Percentiles rank a stretch among this genome's conserved stretches.
Conservation (phyloP, 2,888 invertebrate genomes). For the Pterostichus niger region DNA sequence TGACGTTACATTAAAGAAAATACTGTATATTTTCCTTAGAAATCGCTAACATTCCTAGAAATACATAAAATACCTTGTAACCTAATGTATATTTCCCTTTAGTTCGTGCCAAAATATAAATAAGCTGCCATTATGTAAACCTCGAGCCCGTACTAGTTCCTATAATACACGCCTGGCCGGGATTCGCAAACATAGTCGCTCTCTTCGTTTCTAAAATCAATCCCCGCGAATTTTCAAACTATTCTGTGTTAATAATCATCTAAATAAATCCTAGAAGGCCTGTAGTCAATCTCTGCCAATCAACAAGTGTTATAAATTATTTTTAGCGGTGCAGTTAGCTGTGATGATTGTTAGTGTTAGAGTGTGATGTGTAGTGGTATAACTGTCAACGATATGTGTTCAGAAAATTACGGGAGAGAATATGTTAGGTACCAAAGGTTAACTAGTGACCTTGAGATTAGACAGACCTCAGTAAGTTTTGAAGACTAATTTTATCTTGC, state of each 20-base stretch:
- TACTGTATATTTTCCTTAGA: too few species aligned
- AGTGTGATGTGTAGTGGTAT: slow-evolving; percentile 24
- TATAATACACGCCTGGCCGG: background rate
- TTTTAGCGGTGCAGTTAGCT: background rate
- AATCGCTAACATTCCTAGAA: too few species aligned
- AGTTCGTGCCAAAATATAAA: slow-evolving; percentile 63
- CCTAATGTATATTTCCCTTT: slow-evolving; percentile 37
- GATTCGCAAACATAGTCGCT: background rate
- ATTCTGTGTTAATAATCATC: too few species aligned
- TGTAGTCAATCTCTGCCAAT: background rate
- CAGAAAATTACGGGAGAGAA: slow-evolving; percentile 82
- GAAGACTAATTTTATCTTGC: slow-evolving; percentile 11
- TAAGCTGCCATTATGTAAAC: slow-evolving; percentile 71
- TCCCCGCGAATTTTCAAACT: too few species aligned
- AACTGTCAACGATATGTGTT: slow-evolving; percentile 59
- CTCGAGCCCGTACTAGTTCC: slow-evolving; percentile 38
- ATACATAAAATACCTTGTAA: background rate
- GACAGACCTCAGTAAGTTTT: slow-evolving; percentile 85
- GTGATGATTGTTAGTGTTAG: background rate
- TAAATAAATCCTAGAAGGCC: background rate
- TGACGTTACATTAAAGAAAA: background rate
- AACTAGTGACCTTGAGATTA: slow-evolving; percentile 84
- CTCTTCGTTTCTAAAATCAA: too few species aligned
- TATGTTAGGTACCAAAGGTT: slow-evolving; percentile 84
- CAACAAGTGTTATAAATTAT: background rate